A percentile compares a stretch with the other conserved stretches of the same genome.
Evolutionary conservation across 2,113 vertebrate genomes (phyloP).

Genomic region (Fukomys damarensis): DNA sequence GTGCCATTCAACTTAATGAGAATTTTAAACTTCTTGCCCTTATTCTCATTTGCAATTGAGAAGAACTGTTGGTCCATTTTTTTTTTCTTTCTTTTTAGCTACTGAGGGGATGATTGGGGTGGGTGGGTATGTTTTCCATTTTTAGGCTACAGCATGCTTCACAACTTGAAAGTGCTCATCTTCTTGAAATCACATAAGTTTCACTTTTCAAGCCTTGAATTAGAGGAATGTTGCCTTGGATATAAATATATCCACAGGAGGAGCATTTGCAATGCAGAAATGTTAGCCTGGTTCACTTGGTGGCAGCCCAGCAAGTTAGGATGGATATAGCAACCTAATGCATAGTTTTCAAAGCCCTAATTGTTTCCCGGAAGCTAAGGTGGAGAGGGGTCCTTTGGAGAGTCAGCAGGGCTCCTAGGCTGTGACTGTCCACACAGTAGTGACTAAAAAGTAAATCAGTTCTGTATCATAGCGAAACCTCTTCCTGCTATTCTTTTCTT

Average conservation of each 20-base stretch:
- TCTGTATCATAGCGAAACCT: not conserved
- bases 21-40: not conserved
- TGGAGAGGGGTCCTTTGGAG: not conserved
- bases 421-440: not conserved
- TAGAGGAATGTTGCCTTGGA: not conserved
- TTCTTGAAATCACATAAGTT: slow-evolving; percentile 22
- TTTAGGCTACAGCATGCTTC: slow-evolving; percentile 31
- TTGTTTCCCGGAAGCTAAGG: not conserved
- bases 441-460: not conserved
- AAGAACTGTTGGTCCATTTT: slow-evolving; percentile 39
- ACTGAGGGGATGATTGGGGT: not conserved
- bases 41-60: slow-evolving; percentile 11
- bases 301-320: not conserved
- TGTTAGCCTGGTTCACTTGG: not conserved
- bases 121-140: not conserved
- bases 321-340: not conserved
- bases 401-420: not conserved
- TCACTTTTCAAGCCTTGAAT: slow-evolving; percentile 8
- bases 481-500: not conserved
- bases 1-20: not conserved
- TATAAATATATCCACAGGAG: not conserved
- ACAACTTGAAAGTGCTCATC: not conserved
- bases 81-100: not conserved
- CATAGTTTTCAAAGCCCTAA: not conserved
- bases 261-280: slow-evolving; percentile 16